These are phyloP conservation scores for Columbina picui DNA, from an alignment of 2,113 vertebrate genomes.

Conservation along the genomic window DNA sequence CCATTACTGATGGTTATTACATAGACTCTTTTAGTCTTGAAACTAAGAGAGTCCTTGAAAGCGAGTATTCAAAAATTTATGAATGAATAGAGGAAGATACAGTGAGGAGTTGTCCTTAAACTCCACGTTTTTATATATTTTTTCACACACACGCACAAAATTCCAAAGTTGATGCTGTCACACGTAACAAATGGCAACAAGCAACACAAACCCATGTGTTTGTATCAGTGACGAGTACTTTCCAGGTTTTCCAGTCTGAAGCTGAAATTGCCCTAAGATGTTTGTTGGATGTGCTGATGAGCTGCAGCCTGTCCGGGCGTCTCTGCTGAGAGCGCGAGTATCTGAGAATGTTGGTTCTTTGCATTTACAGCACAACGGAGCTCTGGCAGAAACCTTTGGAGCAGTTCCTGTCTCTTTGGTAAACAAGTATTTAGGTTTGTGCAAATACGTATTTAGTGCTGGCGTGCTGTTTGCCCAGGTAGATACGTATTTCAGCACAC, in stretches of 20 bases:
- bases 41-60: neutral
- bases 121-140: rapidly evolving
- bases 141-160: neutral
- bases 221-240: neutral
- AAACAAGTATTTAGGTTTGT: conserved; percentile 74
- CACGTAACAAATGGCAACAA: neutral
- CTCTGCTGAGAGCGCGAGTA: neutral
- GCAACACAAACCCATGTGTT: neutral
- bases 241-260: neutral
- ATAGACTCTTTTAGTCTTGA: neutral
- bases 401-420: conserved; percentile 77
- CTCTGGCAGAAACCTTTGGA: conserved; percentile 74
- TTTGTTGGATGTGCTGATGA: neutral
- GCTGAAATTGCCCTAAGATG: neutral
- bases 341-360: conserved; percentile 75
- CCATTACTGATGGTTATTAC: neutral
- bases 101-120: neutral
- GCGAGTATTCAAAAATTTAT: neutral
- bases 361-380: conserved; percentile 77
- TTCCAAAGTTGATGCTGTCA: neutral
- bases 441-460: conserved; percentile 51
- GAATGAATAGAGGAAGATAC: neutral
- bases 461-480: conserved; percentile 42
- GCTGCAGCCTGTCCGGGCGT: neutral
- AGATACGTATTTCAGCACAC: conserved; percentile 46